Conservation (phyloP, 2,113 vertebrate genomes). For the Aphyosemion australe region DNA sequence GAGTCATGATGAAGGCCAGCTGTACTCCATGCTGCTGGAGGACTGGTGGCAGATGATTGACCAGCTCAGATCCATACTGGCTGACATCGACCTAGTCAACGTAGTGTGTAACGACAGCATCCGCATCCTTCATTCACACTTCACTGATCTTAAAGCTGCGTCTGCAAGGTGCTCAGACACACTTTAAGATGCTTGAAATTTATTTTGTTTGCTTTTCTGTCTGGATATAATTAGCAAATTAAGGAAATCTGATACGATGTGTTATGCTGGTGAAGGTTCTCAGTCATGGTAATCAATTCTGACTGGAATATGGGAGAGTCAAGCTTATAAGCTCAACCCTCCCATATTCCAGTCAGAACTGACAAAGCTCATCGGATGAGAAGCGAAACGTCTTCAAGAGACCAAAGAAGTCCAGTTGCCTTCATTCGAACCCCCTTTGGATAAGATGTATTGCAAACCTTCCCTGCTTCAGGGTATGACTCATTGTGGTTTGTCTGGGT, state of each 20-base stretch:
- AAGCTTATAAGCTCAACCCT: too few species aligned
- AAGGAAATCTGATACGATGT: too few species aligned
- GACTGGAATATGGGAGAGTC: too few species aligned
- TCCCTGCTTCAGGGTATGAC: conserved; percentile 7
- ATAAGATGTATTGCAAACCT: too few species aligned
- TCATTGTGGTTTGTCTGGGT: conserved; percentile 16
- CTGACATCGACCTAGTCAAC: conserved; percentile 90
- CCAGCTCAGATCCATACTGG: conserved; percentile 86
- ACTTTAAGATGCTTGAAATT: background rate
- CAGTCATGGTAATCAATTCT: too few species aligned
- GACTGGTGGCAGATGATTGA: conserved; percentile 95
- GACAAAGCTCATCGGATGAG: too few species aligned
- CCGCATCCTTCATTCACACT: conserved; percentile 89
- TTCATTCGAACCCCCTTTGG: too few species aligned
- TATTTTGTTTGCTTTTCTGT: background rate
- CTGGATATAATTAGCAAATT: too few species aligned
- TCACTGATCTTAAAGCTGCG: conserved; percentile 95
- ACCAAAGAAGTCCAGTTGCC: too few species aligned
- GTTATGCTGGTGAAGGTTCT: too few species aligned
- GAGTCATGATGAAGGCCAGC: conserved; percentile 90
- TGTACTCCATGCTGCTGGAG: conserved; percentile 93
- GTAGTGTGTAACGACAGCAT: conserved; percentile 93
- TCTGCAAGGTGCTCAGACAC: conserved; percentile 83
- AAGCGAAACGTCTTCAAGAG: too few species aligned
- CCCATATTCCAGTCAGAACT: too few species aligned